Percentiles rank a stretch among this genome's conserved stretches.
phyloP scores from a whole-genome alignment of 2,888 invertebrate genomes.

The Eumerus sabulonum region DNA sequence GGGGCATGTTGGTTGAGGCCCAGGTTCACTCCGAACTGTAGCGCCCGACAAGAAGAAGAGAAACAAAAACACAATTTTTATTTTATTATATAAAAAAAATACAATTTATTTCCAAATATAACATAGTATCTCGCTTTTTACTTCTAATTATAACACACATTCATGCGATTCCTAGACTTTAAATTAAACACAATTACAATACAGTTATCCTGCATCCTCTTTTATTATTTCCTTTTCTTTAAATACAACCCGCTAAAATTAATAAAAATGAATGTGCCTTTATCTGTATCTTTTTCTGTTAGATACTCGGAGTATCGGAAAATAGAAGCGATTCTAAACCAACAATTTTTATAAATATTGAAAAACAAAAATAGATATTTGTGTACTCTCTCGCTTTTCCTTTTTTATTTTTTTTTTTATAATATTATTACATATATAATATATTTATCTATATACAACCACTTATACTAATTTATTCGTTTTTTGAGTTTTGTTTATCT shows the following conservation, averaged over 20 bases:
- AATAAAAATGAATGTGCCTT: neutral
- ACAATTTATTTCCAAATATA: conserved; percentile 59
- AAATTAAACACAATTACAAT: conserved; percentile 26
- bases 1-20: conserved; percentile 4
- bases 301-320: conserved; percentile 7
- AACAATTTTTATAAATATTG: conserved; percentile 14
- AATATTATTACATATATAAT: conserved; percentile 15
- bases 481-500: conserved; percentile 28
- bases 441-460: conserved; percentile 60
- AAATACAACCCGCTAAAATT: conserved; percentile 56
- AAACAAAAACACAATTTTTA: neutral
- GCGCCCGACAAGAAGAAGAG: too few relatives aligned
- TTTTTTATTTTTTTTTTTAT: conserved; percentile 4
- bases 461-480: conserved; percentile 52
- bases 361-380: conserved; percentile 47
- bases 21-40: neutral
- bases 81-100: conserved; percentile 46
- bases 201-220: conserved; percentile 39
- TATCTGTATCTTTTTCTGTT: conserved; percentile 9
- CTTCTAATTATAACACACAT: conserved; percentile 57
- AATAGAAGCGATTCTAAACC: conserved; percentile 10
- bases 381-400: too few relatives aligned
- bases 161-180: conserved; percentile 42
- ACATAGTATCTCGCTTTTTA: conserved; percentile 21
- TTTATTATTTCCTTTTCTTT: conserved; percentile 33